A percentile compares a stretch with the other conserved stretches of the same genome.
Evolutionary conservation across 2,113 vertebrate genomes (phyloP).

Genomic region (Dicaeum eximium): DNA sequence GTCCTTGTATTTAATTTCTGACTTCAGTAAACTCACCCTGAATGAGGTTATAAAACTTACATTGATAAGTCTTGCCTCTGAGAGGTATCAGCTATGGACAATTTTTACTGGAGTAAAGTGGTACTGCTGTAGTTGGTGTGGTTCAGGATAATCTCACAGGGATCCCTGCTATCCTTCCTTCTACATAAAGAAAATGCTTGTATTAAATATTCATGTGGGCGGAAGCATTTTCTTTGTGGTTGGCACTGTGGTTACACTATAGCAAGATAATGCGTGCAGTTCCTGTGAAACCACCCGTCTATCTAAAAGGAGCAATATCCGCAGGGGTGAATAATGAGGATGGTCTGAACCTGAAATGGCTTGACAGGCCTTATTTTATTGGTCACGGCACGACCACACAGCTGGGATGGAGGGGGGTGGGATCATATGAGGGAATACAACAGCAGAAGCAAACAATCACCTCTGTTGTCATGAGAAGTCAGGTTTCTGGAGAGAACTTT

Average conservation of each 20-base stretch:
- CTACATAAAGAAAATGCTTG: neutral
- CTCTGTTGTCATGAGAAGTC: neutral
- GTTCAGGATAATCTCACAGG: neutral
- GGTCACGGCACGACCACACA: neutral
- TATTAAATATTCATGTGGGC: slow-evolving; percentile 14
- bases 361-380: neutral
- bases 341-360: neutral
- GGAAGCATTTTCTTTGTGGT: slow-evolving; percentile 44
- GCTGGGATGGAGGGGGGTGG: neutral
- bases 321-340: neutral
- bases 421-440: neutral
- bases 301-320: neutral
- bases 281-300: neutral
- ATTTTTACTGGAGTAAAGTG: neutral
- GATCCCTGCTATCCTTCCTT: neutral
- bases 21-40: neutral
- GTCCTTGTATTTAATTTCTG: neutral
- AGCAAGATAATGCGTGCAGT: neutral
- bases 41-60: neutral
- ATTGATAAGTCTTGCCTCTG: neutral
- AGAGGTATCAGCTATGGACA: neutral
- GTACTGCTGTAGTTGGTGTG: neutral
- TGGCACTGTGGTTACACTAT: neutral
- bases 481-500: neutral
- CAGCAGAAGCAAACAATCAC: neutral